Evolutionary conservation across 2,797 vertebrate species (phyloP), one percentile per base, ranked within the genome.

Genomic region (Ptychobarbus kaznakovi): DNA sequence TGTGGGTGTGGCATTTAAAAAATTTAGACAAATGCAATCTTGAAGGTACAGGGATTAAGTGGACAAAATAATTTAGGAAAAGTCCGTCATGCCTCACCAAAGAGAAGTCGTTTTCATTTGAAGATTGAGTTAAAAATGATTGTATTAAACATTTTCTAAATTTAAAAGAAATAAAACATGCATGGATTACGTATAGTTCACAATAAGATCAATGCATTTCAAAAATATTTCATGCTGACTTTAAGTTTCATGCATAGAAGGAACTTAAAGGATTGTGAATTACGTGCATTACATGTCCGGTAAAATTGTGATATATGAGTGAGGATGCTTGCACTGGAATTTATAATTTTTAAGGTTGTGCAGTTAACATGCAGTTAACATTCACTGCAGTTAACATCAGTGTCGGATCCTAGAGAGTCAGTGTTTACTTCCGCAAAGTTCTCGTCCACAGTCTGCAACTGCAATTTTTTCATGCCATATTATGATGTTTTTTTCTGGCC

Each of bases 401-500:
- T 63, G n/a, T 12, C 10, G 22, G 10, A 25, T 35, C 32, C 16
- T 18, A 68, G 32, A 69, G 9, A 3, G 4, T 28, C n/a, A 63
- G 2, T 63, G 22, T 63, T 63, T 63, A 63, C 65, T 38, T 2
- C 32, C 2, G 18, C 18, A 20, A 38, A 15, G 25, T 35, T 35
- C 74, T 76, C 6, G 4, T 58, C 35, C 46, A 20, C 72, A 53
- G 46, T 74, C n/a, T 49, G 25, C 15, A 56, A 6, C 18, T 49
- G 44, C n/a, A 46, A 16, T 44, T 25, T 72, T 53, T 35, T 53
- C 1, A 40, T 84, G 28, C 58, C 28, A 32, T 49, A 49, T 63
- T 18, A 69, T 35, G 10, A 22, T 84, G 12, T 49, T 79, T 85
- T 85, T 76, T 38, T 78, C 38, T 78, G 49, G 18, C 8, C 42